Conservation (phyloP, 2,888 invertebrate species). For the Platerodrilus igneus region DNA sequence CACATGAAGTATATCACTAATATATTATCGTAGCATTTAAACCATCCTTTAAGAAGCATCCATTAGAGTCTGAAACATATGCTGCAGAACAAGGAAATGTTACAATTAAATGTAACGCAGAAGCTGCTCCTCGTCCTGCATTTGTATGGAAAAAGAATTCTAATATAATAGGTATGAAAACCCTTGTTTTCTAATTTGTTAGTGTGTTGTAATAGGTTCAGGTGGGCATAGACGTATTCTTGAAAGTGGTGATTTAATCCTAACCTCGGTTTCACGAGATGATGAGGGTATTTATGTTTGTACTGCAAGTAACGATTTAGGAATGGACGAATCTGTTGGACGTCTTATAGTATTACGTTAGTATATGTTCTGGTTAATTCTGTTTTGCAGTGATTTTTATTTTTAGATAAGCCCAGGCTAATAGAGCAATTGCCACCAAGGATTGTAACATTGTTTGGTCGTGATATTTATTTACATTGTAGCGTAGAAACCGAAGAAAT, state of each 20-base stretch:
- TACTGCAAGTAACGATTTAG: slow-evolving; percentile 77
- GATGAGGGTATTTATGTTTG: slow-evolving; percentile 87
- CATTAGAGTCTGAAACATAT: slow-evolving; percentile 84
- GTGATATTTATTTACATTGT: slow-evolving; percentile 73
- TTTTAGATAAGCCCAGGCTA: slow-evolving; percentile 69
- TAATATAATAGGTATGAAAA: slow-evolving; percentile 54
- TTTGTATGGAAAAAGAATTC: slow-evolving; percentile 90
- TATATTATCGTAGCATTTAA: slow-evolving; percentile 52
- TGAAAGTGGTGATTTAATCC: slow-evolving; percentile 80
- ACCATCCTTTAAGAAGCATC: slow-evolving; percentile 86
- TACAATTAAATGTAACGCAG: slow-evolving; percentile 86
- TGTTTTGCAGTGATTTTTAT: slow-evolving; percentile 14
- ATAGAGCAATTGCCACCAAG: slow-evolving; percentile 63
- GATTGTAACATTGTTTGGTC: slow-evolving; percentile 63
- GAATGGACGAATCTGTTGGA: slow-evolving; percentile 81
- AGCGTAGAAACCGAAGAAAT: slow-evolving; percentile 79
- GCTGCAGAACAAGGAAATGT: slow-evolving; percentile 89
- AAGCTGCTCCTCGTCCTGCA: slow-evolving; percentile 86
- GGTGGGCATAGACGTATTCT: slow-evolving; percentile 79
- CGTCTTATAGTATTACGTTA: slow-evolving; percentile 75
- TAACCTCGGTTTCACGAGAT: slow-evolving; percentile 77
- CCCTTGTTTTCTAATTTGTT: slow-evolving; percentile 4
- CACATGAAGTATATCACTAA: not conserved
- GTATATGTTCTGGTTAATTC: slow-evolving; percentile 34
- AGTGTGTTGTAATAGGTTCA: slow-evolving; percentile 49